A percentile compares a stretch with the other conserved stretches of the same genome.
Conservation (phyloP, 2,797 vertebrate genomes). For the Lepidocolaptes lacrymiger region DNA sequence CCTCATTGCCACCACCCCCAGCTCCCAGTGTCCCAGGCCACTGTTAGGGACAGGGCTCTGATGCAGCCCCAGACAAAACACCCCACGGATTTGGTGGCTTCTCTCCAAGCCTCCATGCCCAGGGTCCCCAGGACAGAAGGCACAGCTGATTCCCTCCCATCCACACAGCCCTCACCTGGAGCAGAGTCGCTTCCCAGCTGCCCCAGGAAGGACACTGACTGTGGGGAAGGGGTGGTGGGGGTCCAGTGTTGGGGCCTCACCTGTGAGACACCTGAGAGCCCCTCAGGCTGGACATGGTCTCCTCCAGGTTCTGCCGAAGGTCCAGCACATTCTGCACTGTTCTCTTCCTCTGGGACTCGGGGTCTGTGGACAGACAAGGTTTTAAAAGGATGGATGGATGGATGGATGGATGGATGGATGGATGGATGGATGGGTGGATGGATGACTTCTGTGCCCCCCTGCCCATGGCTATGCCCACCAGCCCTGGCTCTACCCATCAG, state of each 20-base stretch:
- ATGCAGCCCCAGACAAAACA: accelerated
- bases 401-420: background rate
- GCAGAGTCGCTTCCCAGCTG: accelerated
- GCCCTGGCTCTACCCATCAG: background rate
- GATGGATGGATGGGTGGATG: background rate
- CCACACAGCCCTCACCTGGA: background rate
- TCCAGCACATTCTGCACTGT: constrained; percentile 97
- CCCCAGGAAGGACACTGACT: background rate
- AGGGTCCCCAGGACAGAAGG: background rate
- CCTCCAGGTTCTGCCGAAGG: constrained; percentile 95
- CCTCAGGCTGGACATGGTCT: constrained; percentile 95
- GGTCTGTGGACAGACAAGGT: constrained; percentile 78
- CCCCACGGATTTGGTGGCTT: accelerated
- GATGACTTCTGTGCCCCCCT: background rate
- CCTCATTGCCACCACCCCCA: background rate
- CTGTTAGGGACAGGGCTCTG: background rate
- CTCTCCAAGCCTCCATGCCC: background rate
- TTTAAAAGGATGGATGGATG: background rate
- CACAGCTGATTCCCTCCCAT: background rate
- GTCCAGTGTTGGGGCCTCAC: constrained; percentile 50
- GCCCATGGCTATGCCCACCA: accelerated
- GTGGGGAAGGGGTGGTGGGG: background rate
- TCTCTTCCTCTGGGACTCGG: constrained; percentile 94
- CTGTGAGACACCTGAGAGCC: constrained; percentile 94
- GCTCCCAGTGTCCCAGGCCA: background rate